A percentile compares a stretch with the other conserved stretches of the same genome.
Conservation (phyloP, 2,888 invertebrate species). For the Lordiphosa andalusiaca region DNA sequence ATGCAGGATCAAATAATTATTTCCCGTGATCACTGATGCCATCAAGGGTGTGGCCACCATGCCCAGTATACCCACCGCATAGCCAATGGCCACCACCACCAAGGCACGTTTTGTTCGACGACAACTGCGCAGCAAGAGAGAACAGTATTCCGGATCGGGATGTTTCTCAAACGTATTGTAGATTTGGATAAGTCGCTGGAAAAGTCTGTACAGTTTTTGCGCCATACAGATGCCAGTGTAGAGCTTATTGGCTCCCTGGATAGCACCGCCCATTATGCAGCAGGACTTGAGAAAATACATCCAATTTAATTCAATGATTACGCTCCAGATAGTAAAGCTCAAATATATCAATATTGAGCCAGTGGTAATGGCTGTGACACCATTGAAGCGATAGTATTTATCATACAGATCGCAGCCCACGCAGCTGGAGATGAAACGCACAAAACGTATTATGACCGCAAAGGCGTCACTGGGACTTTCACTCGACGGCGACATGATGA, state of each 20-base stretch:
- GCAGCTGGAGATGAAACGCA: slow-evolving; percentile 21
- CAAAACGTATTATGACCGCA: slow-evolving; percentile 22
- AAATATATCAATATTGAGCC: slow-evolving; percentile 21
- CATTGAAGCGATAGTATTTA: slow-evolving; percentile 40
- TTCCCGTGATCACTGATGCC: slow-evolving; percentile 14
- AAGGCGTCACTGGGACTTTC: slow-evolving; percentile 14
- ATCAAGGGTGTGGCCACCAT: slow-evolving; percentile 21
- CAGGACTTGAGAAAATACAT: slow-evolving; percentile 42
- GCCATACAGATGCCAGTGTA: slow-evolving; percentile 19
- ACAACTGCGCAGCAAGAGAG: slow-evolving; percentile 20
- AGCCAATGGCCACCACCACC: slow-evolving; percentile 11
- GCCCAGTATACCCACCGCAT: slow-evolving; percentile 17
- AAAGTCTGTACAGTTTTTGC: not conserved
- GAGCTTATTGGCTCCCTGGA: slow-evolving; percentile 52
- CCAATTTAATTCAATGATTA: slow-evolving; percentile 34
- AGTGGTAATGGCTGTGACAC: not conserved
- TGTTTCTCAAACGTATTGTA: slow-evolving; percentile 37
- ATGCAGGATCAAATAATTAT: slow-evolving; percentile 43
- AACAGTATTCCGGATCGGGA: slow-evolving; percentile 25
- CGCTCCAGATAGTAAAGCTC: slow-evolving; percentile 34
- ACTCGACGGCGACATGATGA: slow-evolving; percentile 18
- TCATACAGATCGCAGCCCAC: slow-evolving; percentile 45
- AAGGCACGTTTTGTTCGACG: slow-evolving; percentile 16
- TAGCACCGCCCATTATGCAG: slow-evolving; percentile 46
- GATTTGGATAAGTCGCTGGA: slow-evolving; percentile 17